Base-by-base conservation (phyloP, 2,888 invertebrate species). In the Amblyjoppa fuscipennis region DNA sequence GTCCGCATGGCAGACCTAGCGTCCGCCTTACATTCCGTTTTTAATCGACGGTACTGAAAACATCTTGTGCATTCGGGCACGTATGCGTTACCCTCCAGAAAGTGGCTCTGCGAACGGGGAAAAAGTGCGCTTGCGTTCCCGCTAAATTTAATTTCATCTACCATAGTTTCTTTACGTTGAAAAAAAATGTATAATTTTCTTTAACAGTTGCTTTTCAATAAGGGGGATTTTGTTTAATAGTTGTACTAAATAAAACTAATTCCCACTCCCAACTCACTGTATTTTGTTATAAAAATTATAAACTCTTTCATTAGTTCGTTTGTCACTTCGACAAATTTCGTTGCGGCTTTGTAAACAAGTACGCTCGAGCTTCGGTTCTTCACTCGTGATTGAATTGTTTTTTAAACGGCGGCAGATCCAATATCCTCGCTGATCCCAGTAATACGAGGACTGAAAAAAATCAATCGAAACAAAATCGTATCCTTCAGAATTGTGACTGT, bases 341-440 rank as follows among this genome's bases (percentile, higher is more conserved):
- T 59, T 56, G 28, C 6, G n/a, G 28, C 2, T 28, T 61, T 16
- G 25, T 7, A 6, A 16, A 53, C 7, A n/a, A 31, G 6, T 75
- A 16, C 38, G 13, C 28, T 28, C 34, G 11, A 9, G 45, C 31
- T 25, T 16, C 9, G n/a, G 16, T 59, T 45, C 53, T 64, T 74
- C 51, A 83, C 2, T 85, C 85, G 41, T 89, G 84, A 53, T 85
- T 88, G 69, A 90, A 89, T 83, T 89, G 88, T 75, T 92, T 87
- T 76, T 90, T 90, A 85, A 93, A 93, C 61, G 94, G 94, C 34
- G 94, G 93, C 13, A 93, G 85, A 88, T 96, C 94, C 82, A 96
- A 95, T 28, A 96, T 95, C 85, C 96, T 95, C 2, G 96, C 95
- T 28, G 95, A 93, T 20, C 96, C 96, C 59, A 96, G 92, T 9